phyloP scores from a whole-genome alignment of 1,140 invertebrate genomes.

The Tetranychus cinnabarinus region DNA sequence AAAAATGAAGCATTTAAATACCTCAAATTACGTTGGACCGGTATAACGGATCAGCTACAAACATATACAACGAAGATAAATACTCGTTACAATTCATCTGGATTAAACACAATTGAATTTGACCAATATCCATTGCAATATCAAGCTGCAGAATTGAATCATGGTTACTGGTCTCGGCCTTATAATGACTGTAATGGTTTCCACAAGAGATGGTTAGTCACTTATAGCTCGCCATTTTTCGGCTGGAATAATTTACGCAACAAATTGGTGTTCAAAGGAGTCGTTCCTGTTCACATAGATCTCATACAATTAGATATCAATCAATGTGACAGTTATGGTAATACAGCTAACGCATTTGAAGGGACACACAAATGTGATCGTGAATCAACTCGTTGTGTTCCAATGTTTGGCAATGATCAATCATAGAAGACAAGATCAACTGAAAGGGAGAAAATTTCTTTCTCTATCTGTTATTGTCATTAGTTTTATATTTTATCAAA shows the following conservation, averaged over 20 bases:
- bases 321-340: slow-evolving; percentile 62
- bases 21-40: slow-evolving; percentile 73
- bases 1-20: slow-evolving; percentile 63
- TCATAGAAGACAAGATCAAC: too few species aligned
- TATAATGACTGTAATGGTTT: slow-evolving; percentile 79
- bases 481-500: too few species aligned
- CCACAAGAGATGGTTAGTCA: slow-evolving; percentile 50
- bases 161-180: slow-evolving; percentile 78
- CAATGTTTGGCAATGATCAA: slow-evolving; percentile 45
- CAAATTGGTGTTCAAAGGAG: slow-evolving; percentile 79
- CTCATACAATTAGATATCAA: slow-evolving; percentile 73
- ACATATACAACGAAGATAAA: slow-evolving; percentile 79
- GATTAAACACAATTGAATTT: slow-evolving; percentile 51
- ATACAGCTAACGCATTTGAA: slow-evolving; percentile 78
- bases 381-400: slow-evolving; percentile 79
- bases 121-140: slow-evolving; percentile 76
- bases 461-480: too few species aligned
- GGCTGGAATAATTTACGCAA: slow-evolving; percentile 77
- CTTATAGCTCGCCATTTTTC: slow-evolving; percentile 87
- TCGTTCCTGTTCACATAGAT: slow-evolving; percentile 75
- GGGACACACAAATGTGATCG: slow-evolving; percentile 80
- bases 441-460: too few species aligned
- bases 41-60: slow-evolving; percentile 72
- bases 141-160: slow-evolving; percentile 47
- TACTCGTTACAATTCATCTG: slow-evolving; percentile 64